A percentile compares a stretch with the other conserved stretches of the same genome.
Evolutionary conservation across 2,888 invertebrate genomes (phyloP).

Genomic region (Acleris cristana): DNA sequence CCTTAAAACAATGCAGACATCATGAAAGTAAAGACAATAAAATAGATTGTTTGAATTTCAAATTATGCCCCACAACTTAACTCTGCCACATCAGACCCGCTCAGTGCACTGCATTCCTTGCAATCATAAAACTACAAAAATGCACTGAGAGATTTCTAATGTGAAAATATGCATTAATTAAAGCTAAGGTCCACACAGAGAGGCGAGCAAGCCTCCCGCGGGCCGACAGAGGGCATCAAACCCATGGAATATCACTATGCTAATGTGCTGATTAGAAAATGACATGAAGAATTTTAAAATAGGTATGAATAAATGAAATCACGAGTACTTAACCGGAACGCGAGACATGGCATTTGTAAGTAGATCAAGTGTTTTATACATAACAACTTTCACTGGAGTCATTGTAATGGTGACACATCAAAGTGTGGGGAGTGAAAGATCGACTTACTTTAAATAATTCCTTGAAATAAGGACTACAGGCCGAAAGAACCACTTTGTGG

Average conservation of each 20-base stretch:
- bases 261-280: constrained; percentile 82
- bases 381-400: constrained; percentile 84
- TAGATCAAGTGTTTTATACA: constrained; percentile 84
- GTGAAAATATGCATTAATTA: constrained; percentile 40
- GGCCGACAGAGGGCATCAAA: constrained; percentile 29
- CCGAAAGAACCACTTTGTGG: constrained; percentile 93
- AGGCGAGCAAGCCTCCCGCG: constrained; percentile 10
- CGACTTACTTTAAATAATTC: constrained; percentile 91
- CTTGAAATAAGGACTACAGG: constrained; percentile 95
- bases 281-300: constrained; percentile 82
- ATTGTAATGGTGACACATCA: constrained; percentile 85
- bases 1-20: constrained; percentile 33
- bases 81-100: constrained; percentile 40
- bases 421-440: constrained; percentile 83
- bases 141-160: constrained; percentile 39
- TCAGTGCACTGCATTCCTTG: constrained; percentile 41
- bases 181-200: constrained; percentile 20
- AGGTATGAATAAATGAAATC: constrained; percentile 83
- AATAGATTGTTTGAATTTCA: constrained; percentile 44
- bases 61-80: constrained; percentile 43
- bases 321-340: constrained; percentile 84
- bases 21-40: constrained; percentile 43
- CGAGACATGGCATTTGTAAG: constrained; percentile 84
- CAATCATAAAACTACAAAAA: constrained; percentile 41
- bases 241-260: constrained; percentile 56